These are phyloP conservation scores for Lampris incognitus DNA, from an alignment of 2,113 vertebrate species.

Conservation along the genomic window DNA sequence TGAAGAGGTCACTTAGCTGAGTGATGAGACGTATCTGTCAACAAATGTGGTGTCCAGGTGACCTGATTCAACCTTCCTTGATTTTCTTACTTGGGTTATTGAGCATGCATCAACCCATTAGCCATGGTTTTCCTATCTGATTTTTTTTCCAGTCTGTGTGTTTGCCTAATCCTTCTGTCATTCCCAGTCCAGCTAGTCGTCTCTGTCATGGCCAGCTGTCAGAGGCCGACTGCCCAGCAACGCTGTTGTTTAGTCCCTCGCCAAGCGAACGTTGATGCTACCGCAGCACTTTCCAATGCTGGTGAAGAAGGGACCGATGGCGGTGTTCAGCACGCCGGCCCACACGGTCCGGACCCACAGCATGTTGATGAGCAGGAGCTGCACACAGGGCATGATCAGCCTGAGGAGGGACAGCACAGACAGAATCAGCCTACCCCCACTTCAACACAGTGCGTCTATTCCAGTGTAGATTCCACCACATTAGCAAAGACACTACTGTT, in stretches of 20 bases:
- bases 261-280: slow-evolving; percentile 52
- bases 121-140: not conserved
- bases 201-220: not conserved
- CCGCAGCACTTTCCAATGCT: slow-evolving; percentile 66
- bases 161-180: not conserved
- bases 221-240: too few relatives aligned
- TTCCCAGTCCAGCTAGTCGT: not conserved
- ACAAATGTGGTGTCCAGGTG: too few relatives aligned
- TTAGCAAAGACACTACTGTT: too few relatives aligned
- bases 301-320: slow-evolving; percentile 62
- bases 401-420: slow-evolving; percentile 48
- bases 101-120: not conserved
- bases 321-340: slow-evolving; percentile 67
- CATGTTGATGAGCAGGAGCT: slow-evolving; percentile 76
- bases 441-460: too few relatives aligned
- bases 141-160: not conserved
- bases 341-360: slow-evolving; percentile 70
- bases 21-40: too few relatives aligned
- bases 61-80: too few relatives aligned
- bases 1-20: too few relatives aligned
- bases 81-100: too few relatives aligned
- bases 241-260: slow-evolving; percentile 36
- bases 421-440: slow-evolving; percentile 4
- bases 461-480: too few relatives aligned
- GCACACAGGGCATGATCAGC: slow-evolving; percentile 71